phyloP scores from a whole-genome alignment of 1,140 invertebrate species.

The Drosophila ogumai region DNA sequence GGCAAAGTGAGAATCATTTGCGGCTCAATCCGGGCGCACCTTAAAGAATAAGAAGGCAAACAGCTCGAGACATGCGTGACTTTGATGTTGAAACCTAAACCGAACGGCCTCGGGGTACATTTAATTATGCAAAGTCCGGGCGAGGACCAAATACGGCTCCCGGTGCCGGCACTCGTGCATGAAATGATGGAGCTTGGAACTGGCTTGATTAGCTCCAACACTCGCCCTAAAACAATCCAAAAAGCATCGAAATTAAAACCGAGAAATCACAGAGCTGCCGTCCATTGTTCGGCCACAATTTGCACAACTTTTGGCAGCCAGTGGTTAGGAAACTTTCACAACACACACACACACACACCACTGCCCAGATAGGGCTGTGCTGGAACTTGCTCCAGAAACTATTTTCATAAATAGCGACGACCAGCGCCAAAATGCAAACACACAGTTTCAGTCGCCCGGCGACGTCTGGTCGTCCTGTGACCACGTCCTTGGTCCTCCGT shows the following conservation, averaged over 20 bases:
- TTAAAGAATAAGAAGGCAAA: constrained; percentile 31
- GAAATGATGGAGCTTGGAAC: constrained; percentile 14
- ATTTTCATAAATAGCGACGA: constrained; percentile 77
- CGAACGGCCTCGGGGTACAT: constrained; percentile 5
- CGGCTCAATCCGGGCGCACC: constrained; percentile 20
- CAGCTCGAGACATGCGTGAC: constrained; percentile 18
- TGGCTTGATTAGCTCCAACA: constrained; percentile 57
- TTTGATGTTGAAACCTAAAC: constrained; percentile 46
- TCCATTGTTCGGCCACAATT: constrained; percentile 75
- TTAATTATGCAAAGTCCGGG: constrained; percentile 58
- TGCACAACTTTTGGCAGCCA: constrained; percentile 75
- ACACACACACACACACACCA: constrained; percentile 14
- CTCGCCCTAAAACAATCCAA: constrained; percentile 38
- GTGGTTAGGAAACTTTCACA: constrained; percentile 74
- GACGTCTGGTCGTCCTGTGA: constrained; percentile 58
- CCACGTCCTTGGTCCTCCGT: constrained; percentile 3
- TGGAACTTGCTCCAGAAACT: constrained; percentile 65
- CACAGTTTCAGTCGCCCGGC: constrained; percentile 48
- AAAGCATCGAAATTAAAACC: constrained; percentile 72
- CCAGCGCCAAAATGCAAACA: constrained; percentile 75
- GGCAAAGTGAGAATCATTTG: constrained; percentile 27
- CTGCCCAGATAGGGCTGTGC: constrained; percentile 4
- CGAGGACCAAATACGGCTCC: not conserved
- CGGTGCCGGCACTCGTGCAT: constrained; percentile 31
- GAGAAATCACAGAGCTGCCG: constrained; percentile 73